Evolutionary conservation across 2,113 vertebrate genomes (phyloP).

Genomic region (Amazona vittata): DNA sequence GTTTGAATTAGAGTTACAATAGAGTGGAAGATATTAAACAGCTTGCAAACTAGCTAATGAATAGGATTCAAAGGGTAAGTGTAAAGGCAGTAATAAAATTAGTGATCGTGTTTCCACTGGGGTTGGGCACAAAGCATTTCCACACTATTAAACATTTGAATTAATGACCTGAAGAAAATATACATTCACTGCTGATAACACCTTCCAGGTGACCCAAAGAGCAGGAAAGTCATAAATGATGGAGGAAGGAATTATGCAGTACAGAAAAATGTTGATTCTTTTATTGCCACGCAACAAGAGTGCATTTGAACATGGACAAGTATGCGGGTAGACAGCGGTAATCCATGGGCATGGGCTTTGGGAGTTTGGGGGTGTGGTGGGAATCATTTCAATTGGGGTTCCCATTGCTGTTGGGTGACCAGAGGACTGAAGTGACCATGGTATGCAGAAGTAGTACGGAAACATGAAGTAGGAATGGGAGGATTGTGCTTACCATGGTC

Average conservation of each 20-base stretch:
- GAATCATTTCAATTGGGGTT: not conserved
- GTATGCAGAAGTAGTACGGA: not conserved
- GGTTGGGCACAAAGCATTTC: not conserved
- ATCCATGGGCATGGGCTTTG: not conserved
- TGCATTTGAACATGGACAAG: not conserved
- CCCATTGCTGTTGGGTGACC: not conserved
- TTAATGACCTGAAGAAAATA: constrained; percentile 18
- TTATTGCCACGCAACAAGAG: not conserved
- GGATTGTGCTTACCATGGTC: accelerated
- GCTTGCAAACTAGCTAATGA: not conserved
- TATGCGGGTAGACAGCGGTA: not conserved
- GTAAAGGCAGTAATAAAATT: not conserved
- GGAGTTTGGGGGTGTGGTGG: not conserved
- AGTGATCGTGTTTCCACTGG: not conserved
- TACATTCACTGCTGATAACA: not conserved
- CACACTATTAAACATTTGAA: not conserved
- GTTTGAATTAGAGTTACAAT: not conserved
- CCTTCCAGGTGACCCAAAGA: not conserved
- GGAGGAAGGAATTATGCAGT: not conserved
- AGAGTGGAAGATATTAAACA: not conserved
- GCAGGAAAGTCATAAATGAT: not conserved
- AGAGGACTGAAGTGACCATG: not conserved
- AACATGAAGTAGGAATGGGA: not conserved
- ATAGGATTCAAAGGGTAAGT: not conserved
- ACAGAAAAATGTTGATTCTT: not conserved